Evolutionary conservation across 1,140 invertebrate species (phyloP).

Genomic region (Ceratitis capitata): DNA sequence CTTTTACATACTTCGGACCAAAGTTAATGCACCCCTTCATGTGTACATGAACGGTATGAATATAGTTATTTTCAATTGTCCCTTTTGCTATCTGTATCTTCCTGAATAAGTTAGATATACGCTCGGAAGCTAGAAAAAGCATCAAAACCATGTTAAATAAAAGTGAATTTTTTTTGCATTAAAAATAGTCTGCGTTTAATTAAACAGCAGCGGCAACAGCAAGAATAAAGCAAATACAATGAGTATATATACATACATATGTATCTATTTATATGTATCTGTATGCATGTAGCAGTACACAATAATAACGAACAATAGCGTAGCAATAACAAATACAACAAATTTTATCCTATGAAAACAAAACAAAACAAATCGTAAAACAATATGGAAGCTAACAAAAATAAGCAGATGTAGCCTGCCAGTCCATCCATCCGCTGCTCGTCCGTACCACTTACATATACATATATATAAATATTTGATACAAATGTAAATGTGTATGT

Average conservation of each 20-base stretch:
- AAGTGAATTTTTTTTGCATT: background rate
- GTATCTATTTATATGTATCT: background rate
- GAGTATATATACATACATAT: background rate
- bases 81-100: no score
- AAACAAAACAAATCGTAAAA: conserved; percentile 37
- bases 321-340: conserved; percentile 18
- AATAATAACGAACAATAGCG: conserved; percentile 30
- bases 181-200: conserved; percentile 30
- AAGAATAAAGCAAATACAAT: background rate
- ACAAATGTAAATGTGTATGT: no score
- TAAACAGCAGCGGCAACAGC: conserved; percentile 5
- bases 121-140: no score
- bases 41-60: background rate
- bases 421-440: conserved; percentile 11
- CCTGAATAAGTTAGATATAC: no score
- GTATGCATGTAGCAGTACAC: background rate
- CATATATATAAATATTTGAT: no score
- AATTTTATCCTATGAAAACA: conserved; percentile 17
- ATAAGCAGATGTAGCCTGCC: conserved; percentile 36
- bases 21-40: no score
- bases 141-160: background rate
- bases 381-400: conserved; percentile 32
- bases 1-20: no score
- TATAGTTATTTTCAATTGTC: background rate
- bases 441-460: background rate